Base-by-base conservation (phyloP, 2,797 vertebrate genomes). In the Gephyroberyx darwinii region DNA sequence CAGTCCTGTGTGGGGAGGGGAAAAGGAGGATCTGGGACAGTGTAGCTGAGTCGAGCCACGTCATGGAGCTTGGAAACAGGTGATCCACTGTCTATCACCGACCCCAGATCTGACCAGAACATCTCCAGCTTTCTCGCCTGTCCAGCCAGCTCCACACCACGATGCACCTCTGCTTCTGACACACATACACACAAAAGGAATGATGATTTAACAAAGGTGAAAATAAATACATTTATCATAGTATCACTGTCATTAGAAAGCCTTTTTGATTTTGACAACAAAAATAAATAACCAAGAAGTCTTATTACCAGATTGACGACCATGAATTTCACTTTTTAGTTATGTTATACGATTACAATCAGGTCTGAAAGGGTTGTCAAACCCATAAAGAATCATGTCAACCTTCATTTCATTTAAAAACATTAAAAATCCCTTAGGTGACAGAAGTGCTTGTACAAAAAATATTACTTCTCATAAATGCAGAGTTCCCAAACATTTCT, bases 21-120 rank as follows among this genome's bases (percentile, higher is more conserved):
- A 60, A 90, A 82, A 20, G 67, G 2, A 5, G 68, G 63, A 51
- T 90, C 90, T 55, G 91, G 90, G 77, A 95, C 86, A 0, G 50
- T 19, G 55, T 93, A 92, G 74, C 91, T 89, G 58, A 99, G 89
- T 57, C 77, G 88, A 64, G 91, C 95, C 51, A 96, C 84, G 71
- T 96, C 92, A 22, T 89, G 89, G 66, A 99, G 95, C 72, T 80
- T 90, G 54, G 96, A 96, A 74, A 90, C 84, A 2, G 56, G 80
- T n/a, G 92, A 92, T 14, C 90, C 87, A 0, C 91, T 92, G 79
- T 94, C 94, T 85, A 99, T 79, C 82, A 95, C 81, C 0, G 91
- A 84, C 51, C 94, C 94, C 86, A 99, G 86, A 66, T 92, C 93
- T 58, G 92, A 94, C 97, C 97, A 99, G 90, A 99, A 99, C 1